Base-by-base conservation (phyloP, 2,797 vertebrate genomes). In the Manis javanica region DNA sequence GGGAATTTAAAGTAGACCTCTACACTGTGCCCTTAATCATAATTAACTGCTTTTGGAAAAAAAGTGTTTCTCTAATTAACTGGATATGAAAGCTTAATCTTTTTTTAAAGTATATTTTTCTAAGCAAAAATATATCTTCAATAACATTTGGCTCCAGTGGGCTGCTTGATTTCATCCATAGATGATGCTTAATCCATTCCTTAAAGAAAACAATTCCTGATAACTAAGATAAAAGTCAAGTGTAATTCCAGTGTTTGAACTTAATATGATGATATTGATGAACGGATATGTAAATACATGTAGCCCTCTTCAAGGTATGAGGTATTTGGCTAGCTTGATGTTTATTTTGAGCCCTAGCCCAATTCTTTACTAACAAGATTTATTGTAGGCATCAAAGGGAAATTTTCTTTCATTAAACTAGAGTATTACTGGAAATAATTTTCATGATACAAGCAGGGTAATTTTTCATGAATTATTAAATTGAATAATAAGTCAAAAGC, bases 151-250 rank as follows among this genome's bases (percentile, higher is more conserved):
- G 29, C 24, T 77, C n/a, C 19, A 71, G 21, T 95, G 94, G 96
- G 93, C 92, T 96, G 71, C 9, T 85, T 82, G 63, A 95, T 92
- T 97, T 34, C n/a, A 96, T 90, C 39, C 77, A 94, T 13, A 96
- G 96, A 96, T 86, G 93, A 82, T 51, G 64, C 31, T 94, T 82
- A 89, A 95, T 95, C 53, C 72, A 61, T 96, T 89, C 53, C 63
- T 95, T 94, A 97, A 97, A 90, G 74, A 97, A 98, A 98, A 11
- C 2, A 97, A 95, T 94, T 82, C 69, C 34, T 90, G 72, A 97
- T 42, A 96, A 92, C 42, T 3, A 93, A 97, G 51, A 97, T 94
- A 97, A 98, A 98, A 97, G 86, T 96, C 49, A 96, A 97, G 94
- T 93, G 51, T 51, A 97, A 94, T 94, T 94, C 86, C 4, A 94